A percentile compares a stretch with the other conserved stretches of the same genome.
These are phyloP conservation scores for Bombus sibiricus DNA, from an alignment of 1,140 invertebrate genomes.

Conservation along the genomic window DNA sequence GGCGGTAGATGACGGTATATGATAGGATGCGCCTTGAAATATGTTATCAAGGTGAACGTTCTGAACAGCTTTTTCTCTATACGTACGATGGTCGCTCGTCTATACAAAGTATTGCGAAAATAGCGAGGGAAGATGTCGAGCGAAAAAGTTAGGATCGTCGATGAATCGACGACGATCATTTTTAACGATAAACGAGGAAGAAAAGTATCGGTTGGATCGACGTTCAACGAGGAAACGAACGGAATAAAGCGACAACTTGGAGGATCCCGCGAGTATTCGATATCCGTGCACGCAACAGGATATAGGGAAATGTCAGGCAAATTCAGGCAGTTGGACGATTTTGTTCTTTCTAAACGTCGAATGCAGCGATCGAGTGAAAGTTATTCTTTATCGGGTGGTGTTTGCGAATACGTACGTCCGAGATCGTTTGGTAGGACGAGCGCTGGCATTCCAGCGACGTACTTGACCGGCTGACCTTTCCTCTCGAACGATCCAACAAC, in stretches of 20 bases:
- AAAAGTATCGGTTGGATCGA: too few species aligned
- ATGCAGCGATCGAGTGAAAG: conserved; percentile 36
- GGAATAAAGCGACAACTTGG: too few species aligned
- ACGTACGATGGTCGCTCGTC: too few species aligned
- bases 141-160: too few species aligned
- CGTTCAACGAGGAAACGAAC: too few species aligned
- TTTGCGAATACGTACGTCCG: conserved; percentile 7
- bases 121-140: too few species aligned
- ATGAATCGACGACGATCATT: too few species aligned
- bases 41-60: too few species aligned
- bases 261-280: too few species aligned
- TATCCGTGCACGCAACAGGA: background rate
- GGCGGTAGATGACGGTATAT: rapidly evolving
- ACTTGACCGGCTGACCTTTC: conserved; percentile 47
- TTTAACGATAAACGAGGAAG: too few species aligned
- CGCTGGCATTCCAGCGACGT: conserved; percentile 24
- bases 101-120: rapidly evolving
- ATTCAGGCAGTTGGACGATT: background rate
- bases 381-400: background rate
- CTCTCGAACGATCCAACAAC: background rate
- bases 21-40: too few species aligned
- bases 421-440: conserved; percentile 13
- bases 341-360: background rate
- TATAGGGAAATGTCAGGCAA: background rate
- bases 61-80: too few species aligned